Conservation (phyloP, 2,113 vertebrate genomes). For the Lipotes vexillifer region DNA sequence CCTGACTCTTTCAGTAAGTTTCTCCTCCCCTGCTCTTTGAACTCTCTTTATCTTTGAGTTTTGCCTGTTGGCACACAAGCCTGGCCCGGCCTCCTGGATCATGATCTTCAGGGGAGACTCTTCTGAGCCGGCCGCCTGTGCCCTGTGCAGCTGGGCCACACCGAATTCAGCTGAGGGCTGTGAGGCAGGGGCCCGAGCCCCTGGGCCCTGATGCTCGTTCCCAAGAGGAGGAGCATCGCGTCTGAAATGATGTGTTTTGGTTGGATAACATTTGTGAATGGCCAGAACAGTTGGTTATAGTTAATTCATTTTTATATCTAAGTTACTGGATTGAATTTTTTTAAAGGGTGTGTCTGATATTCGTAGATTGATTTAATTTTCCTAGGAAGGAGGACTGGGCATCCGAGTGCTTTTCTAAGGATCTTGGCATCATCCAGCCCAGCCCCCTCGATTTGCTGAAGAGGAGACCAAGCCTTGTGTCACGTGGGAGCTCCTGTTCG, state of each 20-base stretch:
- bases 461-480: neutral
- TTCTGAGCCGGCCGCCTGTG: neutral
- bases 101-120: neutral
- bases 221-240: neutral
- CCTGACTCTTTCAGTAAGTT: neutral
- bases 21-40: neutral
- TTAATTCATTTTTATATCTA: neutral
- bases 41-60: neutral
- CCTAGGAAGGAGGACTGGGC: neutral
- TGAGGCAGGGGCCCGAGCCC: neutral
- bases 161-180: neutral
- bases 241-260: neutral
- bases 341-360: neutral
- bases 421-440: neutral
- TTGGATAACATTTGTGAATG: neutral
- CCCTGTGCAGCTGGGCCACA: accelerated
- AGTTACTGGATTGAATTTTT: neutral
- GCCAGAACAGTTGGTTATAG: neutral
- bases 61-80: neutral
- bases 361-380: neutral
- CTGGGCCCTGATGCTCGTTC: neutral
- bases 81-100: neutral
- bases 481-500: neutral
- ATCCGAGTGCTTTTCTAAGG: neutral
- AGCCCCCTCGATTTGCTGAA: neutral